Evolutionary conservation across 92 coral and sea anemone genomes (phyloP).

Genomic region (Palythoa grandis): DNA sequence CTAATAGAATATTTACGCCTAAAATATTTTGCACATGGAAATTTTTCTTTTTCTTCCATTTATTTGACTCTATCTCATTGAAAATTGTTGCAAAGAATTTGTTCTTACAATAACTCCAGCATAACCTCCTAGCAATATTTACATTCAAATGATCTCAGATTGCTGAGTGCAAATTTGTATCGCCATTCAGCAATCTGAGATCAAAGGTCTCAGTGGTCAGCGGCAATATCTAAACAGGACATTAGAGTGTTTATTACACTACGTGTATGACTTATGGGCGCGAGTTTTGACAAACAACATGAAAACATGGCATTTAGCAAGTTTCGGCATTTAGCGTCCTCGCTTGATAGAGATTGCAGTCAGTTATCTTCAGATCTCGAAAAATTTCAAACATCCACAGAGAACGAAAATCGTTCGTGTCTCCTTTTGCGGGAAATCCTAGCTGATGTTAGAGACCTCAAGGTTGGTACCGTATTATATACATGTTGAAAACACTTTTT

Average conservation of each 20-base stretch:
- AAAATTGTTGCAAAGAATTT: no score
- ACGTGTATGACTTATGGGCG: constrained; percentile 35
- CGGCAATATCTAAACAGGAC: neutral
- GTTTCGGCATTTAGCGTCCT: constrained; percentile 71
- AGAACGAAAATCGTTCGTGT: constrained; percentile 81
- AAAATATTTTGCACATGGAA: no score
- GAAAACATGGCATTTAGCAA: constrained; percentile 66
- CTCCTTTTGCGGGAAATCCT: constrained; percentile 75
- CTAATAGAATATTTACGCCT: no score
- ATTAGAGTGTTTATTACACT: constrained; percentile 37
- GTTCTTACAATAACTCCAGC: neutral
- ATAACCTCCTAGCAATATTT: neutral
- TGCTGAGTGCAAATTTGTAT: no score
- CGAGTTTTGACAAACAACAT: constrained; percentile 54
- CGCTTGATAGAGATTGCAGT: constrained; percentile 71
- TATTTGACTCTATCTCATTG: no score
- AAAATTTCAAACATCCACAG: constrained; percentile 53
- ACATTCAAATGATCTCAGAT: no score
- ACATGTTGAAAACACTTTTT: neutral
- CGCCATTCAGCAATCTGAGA: no score
- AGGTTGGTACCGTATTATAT: constrained; percentile 49
- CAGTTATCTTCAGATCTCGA: constrained; percentile 72
- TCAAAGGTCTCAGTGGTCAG: neutral
- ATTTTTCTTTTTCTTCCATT: no score
- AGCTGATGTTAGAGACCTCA: constrained; percentile 57